phyloP scores from a whole-genome alignment of 2,888 invertebrate species.

The Trissolcus japonicus region DNA sequence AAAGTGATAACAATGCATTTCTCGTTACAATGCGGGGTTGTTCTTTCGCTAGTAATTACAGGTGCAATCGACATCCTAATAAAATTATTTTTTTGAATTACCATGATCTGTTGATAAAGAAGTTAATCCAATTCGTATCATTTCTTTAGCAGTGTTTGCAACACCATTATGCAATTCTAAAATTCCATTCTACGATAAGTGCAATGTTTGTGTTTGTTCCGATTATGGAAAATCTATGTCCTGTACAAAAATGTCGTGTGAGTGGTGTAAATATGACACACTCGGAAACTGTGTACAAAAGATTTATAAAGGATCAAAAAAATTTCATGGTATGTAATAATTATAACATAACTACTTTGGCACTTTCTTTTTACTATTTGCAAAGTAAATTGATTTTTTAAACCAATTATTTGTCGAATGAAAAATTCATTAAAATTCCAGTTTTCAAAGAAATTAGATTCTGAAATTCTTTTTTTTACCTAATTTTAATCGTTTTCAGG shows the following conservation, averaged over 20 bases:
- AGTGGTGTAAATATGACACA: constrained; percentile 4
- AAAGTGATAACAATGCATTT: no score
- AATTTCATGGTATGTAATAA: background rate
- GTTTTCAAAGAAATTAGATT: no score
- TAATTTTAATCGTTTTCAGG: background rate
- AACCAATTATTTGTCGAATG: no score
- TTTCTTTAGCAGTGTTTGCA: no score
- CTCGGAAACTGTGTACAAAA: constrained; percentile 14
- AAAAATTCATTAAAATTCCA: no score
- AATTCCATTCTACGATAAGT: constrained; percentile 17
- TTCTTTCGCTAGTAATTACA: no score
- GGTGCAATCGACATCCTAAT: no score
- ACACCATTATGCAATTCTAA: constrained; percentile 1
- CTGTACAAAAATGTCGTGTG: constrained; percentile 13
- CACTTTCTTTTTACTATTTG: background rate
- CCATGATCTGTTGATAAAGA: no score
- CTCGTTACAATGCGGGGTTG: no score
- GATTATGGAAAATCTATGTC: constrained; percentile 11
- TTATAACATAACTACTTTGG: background rate
- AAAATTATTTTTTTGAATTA: no score
- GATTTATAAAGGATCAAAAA: background rate
- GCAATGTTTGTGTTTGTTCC: constrained; percentile 16
- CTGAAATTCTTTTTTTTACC: no score
- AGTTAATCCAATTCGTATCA: no score
- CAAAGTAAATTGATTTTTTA: background rate